Evolutionary conservation across 2,113 vertebrate species (phyloP), one percentile per base, ranked within the genome.

Genomic region (Apistogramma diplotaenia): DNA sequence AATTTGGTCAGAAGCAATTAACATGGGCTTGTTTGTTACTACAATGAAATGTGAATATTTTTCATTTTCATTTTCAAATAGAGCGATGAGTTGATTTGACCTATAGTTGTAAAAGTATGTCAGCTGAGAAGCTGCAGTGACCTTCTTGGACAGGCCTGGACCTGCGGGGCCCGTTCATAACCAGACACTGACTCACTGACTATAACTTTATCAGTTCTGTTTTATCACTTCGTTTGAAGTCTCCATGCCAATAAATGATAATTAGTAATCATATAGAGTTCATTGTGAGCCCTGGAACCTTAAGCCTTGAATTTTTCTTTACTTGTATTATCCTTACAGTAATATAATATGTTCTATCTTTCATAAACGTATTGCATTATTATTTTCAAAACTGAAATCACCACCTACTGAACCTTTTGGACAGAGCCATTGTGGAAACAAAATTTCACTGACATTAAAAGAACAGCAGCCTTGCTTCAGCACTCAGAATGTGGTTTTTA

Each of bases 161-260:
- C 2, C 59, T 61, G 31, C n/a, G 11, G 10, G 35, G 33, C 21
- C 33, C 6, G 13, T n/a, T 1, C 0, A 0, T 21, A 11, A 0
- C 4, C 33, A 21, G 0, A 61, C 37, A 33, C 31, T 37, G n/a
- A 37, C 33, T 23, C 2, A 0, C 35, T 25, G 16, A 43, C 35
- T 62, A 10, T 43, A 65, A 65, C 23, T 43, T 65, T 21, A 25
- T 18, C 10, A 65, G 43, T 25, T 3, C 61, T 43, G n/a, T 65
- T 43, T 25, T 43, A 25, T 65, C 35, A 16, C 33, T 25, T 15
- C 7, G 43, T 43, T 65, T 65, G 21, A 10, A n/a, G n/a, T 43
- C n/a, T 43, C 13, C 40, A 13, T 43, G 40, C 12, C 43, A 43
- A 65, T 43, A 21, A 65, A 12, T 43, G 37, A n/a, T n/a, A n/a